Base-by-base conservation (phyloP, 2,113 vertebrate species). In the Semnornis frantzii region DNA sequence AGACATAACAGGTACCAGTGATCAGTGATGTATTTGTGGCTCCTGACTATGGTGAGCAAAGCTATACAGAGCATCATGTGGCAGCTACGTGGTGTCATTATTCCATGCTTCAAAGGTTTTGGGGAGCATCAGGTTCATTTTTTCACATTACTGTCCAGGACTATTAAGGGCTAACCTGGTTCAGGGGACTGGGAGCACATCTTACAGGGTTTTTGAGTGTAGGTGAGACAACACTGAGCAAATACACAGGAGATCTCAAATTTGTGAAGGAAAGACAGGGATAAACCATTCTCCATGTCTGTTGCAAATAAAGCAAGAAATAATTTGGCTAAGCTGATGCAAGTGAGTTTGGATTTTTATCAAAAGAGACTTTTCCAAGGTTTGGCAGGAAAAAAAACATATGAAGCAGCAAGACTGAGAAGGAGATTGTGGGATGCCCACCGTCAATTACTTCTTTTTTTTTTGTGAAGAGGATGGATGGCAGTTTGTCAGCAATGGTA, bases 31-130 rank as follows among this genome's bases (percentile, higher is more conserved):
- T 12, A 13, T 59, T 5, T 0, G 1, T 54, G 42, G 34, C 34
- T 66, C 0, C 1, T 44, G 52, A 31, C 20, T 59, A 33, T 37
- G 33, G 44, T 13, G 44, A 46, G 34, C 23, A 73, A 55, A 79
- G 37, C 34, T 54, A 59, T 19, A 37, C 44, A 34, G 14, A 77
- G 18, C 16, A 39, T 28, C 11, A 9, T 6, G 1, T 0, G 0
- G 25, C 71, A 70, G 30, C 64, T 2, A 0, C 30, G 30, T 52
- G 25, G 13, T 75, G 39, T 42, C 24, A 34, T 50, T 33, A 39
- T 77, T 48, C 25, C 33, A 18, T 3, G 46, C 80, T 74, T 15
- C 30, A 27, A 37, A 79, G 30, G 15, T 44, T 83, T 74, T 50
- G 30, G n/a, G 58, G 44, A 46, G 14, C 57, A 48, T 34, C 31